Evolutionary conservation across 2,888 invertebrate species (phyloP), one percentile per base, ranked within the genome.

Genomic region (Lamellibrachia columna): DNA sequence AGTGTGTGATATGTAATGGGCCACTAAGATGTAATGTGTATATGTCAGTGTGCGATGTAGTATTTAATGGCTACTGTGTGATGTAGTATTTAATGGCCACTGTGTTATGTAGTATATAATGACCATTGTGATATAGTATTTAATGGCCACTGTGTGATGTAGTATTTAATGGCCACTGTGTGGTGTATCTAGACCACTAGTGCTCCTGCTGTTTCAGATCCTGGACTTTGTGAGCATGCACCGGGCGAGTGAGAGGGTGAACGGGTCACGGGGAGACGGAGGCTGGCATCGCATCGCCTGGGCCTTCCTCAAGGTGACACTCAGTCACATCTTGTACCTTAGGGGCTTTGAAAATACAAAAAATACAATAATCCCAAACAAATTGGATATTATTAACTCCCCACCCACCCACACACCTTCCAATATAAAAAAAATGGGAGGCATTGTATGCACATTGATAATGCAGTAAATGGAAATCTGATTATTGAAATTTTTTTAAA

Each of bases 201-300:
- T 40, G 92, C 93, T 40, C 40, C 40, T 92, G 93, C 55, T 92
- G 55, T 94, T 94, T 93, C 94, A 96, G 96, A 92, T 97, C 60
- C 94, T 97, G 93, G 97, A 97, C 95, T 97, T 97, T 95, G 96
- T 97, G 52, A 97, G 96, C 90, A 96, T 97, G 95, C 96, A 95
- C 91, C 94, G 95, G 11, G 96, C 96, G n/a, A 96, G 94, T 75
- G 93, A 94, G 90, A 94, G 95, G 91, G 95, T 95, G 92, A 93
- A 93, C 52, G 92, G 93, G 7, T 94, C 94, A 7, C 95, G 95
- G 58, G 93, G 94, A 92, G 95, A 95, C 91, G 97, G 97, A 93
- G 97, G 97, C 52, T 97, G 97, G 97, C 97, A 97, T 94, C 97
- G 97, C 95, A 97, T 98, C 91, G 98, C 98, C 0, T 98, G 98